phyloP scores from a whole-genome alignment of 2,888 invertebrate genomes.

The Unio delphinus region DNA sequence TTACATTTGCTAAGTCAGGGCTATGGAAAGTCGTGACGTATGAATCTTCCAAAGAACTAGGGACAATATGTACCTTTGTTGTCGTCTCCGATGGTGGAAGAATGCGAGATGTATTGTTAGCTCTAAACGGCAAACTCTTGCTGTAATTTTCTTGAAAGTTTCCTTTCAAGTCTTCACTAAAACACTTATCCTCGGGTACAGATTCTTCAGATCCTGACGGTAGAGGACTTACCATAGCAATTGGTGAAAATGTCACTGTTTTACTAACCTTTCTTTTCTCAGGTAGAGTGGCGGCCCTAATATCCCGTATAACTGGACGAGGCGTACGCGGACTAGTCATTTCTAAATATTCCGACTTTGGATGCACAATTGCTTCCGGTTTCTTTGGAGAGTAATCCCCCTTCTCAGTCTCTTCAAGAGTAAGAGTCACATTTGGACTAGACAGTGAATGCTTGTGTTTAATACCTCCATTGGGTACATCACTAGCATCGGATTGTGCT shows the following conservation, averaged over 20 bases:
- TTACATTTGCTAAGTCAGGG: constrained; percentile 39
- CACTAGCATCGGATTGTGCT: constrained; percentile 3
- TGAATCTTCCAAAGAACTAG: constrained; percentile 28
- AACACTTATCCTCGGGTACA: constrained; percentile 35
- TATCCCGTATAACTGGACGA: constrained; percentile 24
- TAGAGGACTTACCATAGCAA: constrained; percentile 61
- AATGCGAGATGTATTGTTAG: constrained; percentile 1
- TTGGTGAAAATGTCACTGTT: constrained; percentile 62
- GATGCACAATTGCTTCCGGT: constrained; percentile 26
- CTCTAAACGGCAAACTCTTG: constrained; percentile 27
- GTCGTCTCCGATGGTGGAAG: constrained; percentile 12
- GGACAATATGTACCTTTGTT: constrained; percentile 23
- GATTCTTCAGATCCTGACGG: constrained; percentile 61
- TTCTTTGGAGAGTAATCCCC: constrained; percentile 12
- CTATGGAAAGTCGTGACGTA: constrained; percentile 23
- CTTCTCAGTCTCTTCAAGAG: constrained; percentile 3
- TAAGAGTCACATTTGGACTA: too few species aligned
- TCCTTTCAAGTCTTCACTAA: constrained; percentile 36
- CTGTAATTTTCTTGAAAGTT: constrained; percentile 43
- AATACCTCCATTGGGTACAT: not conserved
- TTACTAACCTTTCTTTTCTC: constrained; percentile 45
- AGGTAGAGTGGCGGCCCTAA: constrained; percentile 30
- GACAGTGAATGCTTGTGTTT: too few species aligned
- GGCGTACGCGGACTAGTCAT: constrained; percentile 27
- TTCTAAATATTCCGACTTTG: constrained; percentile 30